A percentile compares a stretch with the other conserved stretches of the same genome.
Evolutionary conservation across 2,888 invertebrate species (phyloP).

Genomic region (Eretmocerus hayati): DNA sequence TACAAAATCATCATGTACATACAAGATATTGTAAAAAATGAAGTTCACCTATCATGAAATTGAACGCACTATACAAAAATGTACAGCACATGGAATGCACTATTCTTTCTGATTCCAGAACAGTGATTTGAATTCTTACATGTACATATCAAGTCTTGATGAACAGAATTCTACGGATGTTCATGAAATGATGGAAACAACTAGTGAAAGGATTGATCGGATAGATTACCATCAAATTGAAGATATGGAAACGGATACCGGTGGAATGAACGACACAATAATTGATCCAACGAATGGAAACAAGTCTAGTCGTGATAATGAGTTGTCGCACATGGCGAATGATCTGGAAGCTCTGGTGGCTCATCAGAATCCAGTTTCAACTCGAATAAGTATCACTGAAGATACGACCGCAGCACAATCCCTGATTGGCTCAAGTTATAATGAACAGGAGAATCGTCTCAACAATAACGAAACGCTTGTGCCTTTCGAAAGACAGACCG

Average conservation of each 20-base stretch:
- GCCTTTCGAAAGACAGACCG: no score
- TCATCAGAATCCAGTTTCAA: no score
- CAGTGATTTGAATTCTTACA: slow-evolving; percentile 30
- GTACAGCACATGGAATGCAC: slow-evolving; percentile 35
- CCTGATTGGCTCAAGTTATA: no score
- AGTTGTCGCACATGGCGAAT: no score
- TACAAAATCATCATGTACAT: no score
- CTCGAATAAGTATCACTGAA: no score
- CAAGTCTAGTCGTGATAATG: slow-evolving; percentile 46
- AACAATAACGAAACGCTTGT: no score
- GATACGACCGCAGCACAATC: no score
- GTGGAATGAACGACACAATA: slow-evolving; percentile 37
- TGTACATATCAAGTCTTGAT: slow-evolving; percentile 39
- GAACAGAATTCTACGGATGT: slow-evolving; percentile 41
- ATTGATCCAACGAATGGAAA: slow-evolving; percentile 33
- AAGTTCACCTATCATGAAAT: no score
- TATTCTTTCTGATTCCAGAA: slow-evolving; percentile 37
- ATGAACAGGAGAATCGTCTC: no score
- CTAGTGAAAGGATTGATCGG: slow-evolving; percentile 40
- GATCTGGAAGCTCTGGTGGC: no score
- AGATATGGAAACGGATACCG: slow-evolving; percentile 37
- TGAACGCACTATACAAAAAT: slow-evolving; percentile 19
- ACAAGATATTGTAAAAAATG: no score
- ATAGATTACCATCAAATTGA: slow-evolving; percentile 28
- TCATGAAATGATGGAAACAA: slow-evolving; percentile 42